These are phyloP conservation scores for Morbakka virulenta DNA, from an alignment of 30 jellyfish, hydroid and myxozoan genomes.

Conservation along the genomic window DNA sequence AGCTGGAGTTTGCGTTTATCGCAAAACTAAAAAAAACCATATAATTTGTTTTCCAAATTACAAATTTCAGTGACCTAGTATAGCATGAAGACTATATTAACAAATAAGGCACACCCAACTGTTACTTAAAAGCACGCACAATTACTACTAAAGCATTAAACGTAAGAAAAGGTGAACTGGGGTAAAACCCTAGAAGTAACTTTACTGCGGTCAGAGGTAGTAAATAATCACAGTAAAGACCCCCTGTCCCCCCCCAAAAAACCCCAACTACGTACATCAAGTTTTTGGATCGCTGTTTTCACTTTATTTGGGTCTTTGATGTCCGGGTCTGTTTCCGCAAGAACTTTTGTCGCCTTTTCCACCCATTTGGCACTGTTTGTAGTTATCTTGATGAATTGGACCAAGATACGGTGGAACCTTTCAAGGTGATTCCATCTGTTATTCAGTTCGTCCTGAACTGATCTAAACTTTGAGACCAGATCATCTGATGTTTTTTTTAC, in stretches of 20 bases:
- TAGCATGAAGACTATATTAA: too few relatives aligned
- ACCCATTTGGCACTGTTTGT: slow-evolving; percentile 58
- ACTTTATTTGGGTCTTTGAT: slow-evolving; percentile 62
- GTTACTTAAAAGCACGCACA: too few relatives aligned
- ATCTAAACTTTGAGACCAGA: slow-evolving; percentile 28
- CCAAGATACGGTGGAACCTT: slow-evolving; percentile 44
- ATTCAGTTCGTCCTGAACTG: slow-evolving; percentile 24
- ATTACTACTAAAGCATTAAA: too few relatives aligned
- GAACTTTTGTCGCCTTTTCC: slow-evolving; percentile 39
- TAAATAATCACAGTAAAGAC: too few relatives aligned
- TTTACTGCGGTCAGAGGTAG: too few relatives aligned
- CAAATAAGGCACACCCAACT: too few relatives aligned
- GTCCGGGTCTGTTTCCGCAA: slow-evolving; percentile 43
- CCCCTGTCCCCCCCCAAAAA: too few relatives aligned
- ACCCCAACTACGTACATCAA: slow-evolving; percentile 93
- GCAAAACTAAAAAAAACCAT: too few relatives aligned
- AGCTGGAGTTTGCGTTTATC: too few relatives aligned
- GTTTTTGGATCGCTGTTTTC: slow-evolving; percentile 37
- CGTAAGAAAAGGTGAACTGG: neutral
- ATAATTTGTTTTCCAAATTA: too few relatives aligned
- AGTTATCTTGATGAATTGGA: slow-evolving; percentile 25
- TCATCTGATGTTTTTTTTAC: slow-evolving; percentile 37
- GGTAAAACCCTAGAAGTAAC: neutral
- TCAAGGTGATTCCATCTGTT: slow-evolving; percentile 38
- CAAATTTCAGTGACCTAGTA: too few relatives aligned